These are phyloP conservation scores for Manacus vitellinus DNA, from an alignment of 2,113 vertebrate species.

Conservation along the genomic window DNA sequence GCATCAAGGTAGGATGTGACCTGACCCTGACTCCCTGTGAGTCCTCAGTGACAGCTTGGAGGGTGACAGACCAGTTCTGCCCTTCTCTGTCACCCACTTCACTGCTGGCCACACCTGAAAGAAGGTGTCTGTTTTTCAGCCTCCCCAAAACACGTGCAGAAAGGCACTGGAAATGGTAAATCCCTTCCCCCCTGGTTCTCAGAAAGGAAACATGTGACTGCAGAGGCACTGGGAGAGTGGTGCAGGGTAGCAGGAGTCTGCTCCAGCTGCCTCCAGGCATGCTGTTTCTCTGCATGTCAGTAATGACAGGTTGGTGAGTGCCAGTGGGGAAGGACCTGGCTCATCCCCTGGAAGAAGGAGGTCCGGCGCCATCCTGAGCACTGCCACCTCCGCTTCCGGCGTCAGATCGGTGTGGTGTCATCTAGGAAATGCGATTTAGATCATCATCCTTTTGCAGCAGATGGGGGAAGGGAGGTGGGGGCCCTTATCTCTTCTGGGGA, in stretches of 20 bases:
- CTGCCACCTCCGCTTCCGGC: neutral
- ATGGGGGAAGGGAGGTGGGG: constrained; percentile 30
- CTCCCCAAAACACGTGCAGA: neutral
- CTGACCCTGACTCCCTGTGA: neutral
- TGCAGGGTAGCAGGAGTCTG: neutral
- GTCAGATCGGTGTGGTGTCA: neutral
- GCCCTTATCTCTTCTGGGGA: constrained; percentile 6
- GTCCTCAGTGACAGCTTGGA: neutral
- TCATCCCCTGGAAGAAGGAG: neutral
- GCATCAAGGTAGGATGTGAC: neutral
- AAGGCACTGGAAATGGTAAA: neutral
- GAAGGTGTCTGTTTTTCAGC: neutral
- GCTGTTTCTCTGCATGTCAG: neutral
- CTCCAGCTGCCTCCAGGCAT: neutral
- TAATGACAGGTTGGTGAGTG: accelerated
- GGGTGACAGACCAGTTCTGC: neutral
- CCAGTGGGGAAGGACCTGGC: neutral
- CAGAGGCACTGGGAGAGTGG: neutral
- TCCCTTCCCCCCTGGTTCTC: neutral
- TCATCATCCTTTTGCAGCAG: constrained; percentile 24
- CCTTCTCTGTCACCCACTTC: neutral
- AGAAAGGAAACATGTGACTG: neutral
- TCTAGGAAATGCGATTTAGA: constrained; percentile 54
- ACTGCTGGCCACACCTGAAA: neutral
- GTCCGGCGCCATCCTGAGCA: neutral